phyloP scores from a whole-genome alignment of 2,113 vertebrate genomes.

The Varanus salvator region DNA sequence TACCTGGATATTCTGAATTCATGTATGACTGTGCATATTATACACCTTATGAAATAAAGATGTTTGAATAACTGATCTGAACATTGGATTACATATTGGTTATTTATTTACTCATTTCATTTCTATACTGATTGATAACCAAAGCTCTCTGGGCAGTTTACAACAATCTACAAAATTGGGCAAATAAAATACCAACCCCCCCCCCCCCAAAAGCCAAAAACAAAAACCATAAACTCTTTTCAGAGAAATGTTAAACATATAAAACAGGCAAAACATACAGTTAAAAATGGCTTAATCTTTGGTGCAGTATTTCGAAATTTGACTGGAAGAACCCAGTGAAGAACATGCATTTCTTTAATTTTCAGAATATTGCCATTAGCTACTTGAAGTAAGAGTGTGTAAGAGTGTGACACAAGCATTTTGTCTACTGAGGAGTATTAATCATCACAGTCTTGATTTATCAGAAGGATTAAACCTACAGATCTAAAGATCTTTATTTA shows the following conservation, averaged over 20 bases:
- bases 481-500: background rate
- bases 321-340: background rate
- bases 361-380: background rate
- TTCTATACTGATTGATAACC: too few relatives aligned
- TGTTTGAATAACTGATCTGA: conserved; percentile 3
- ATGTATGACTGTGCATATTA: background rate
- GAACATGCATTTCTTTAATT: background rate
- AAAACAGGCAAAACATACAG: too few relatives aligned
- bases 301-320: background rate
- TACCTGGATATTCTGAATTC: conserved; percentile 34
- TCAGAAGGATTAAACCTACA: background rate
- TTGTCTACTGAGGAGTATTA: background rate
- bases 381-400: background rate
- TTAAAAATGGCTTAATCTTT: background rate
- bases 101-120: too few relatives aligned
- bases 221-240: too few relatives aligned
- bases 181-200: too few relatives aligned
- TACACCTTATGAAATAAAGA: background rate
- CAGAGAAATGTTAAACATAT: too few relatives aligned
- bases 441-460: background rate
- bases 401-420: background rate
- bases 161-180: too few relatives aligned
- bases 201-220: too few relatives aligned
- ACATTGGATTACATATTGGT: background rate
- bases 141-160: too few relatives aligned